Conservation (phyloP, 2,888 invertebrate species). For the Stenodema calcarata region DNA sequence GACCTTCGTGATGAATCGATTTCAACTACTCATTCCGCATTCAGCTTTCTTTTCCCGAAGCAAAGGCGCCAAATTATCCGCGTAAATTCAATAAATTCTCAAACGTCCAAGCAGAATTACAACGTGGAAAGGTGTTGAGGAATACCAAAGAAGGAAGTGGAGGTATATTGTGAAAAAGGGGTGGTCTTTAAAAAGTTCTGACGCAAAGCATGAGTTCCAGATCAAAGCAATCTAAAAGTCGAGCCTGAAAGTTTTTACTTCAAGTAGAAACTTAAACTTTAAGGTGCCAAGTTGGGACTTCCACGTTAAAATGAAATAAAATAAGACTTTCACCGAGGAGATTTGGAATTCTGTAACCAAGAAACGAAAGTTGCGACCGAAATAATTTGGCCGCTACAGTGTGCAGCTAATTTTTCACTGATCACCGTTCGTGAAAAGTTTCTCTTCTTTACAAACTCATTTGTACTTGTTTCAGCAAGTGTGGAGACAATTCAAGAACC, state of each 20-base stretch:
- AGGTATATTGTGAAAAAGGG: neutral
- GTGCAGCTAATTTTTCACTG: neutral
- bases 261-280: conserved; percentile 4
- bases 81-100: neutral
- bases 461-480: no score
- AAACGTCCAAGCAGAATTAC: neutral
- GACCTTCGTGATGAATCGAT: no score
- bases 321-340: neutral
- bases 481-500: no score
- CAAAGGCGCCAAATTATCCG: no score
- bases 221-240: neutral
- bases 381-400: neutral
- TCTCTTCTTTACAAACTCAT: no score
- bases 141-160: no score
- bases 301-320: neutral
- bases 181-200: neutral
- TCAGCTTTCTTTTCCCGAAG: no score
- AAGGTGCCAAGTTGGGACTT: neutral
- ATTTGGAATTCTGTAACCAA: neutral
- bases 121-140: neutral
- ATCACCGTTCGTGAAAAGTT: neutral
- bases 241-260: neutral
- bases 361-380: neutral
- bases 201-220: neutral
- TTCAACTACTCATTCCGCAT: no score